Evolutionary conservation across 2,797 vertebrate genomes (phyloP).

Genomic region (Epinephelus coioides): DNA sequence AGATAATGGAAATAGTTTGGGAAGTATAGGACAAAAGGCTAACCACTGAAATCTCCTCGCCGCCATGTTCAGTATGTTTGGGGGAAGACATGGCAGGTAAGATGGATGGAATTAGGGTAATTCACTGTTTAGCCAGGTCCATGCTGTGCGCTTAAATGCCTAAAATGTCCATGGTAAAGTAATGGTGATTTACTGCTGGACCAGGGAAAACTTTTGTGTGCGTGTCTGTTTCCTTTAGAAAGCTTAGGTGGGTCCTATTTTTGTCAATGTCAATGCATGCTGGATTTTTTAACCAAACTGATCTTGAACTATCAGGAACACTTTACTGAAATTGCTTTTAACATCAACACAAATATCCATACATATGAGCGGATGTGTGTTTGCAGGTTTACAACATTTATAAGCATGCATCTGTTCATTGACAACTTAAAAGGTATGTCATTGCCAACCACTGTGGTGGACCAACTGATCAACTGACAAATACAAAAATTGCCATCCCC

Average conservation of each 20-base stretch:
- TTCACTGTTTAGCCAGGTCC: slow-evolving; percentile 6
- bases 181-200: slow-evolving; percentile 6
- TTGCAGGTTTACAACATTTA: too few relatives aligned
- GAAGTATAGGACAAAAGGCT: slow-evolving; percentile 71
- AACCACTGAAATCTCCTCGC: slow-evolving; percentile 51
- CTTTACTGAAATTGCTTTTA: not conserved
- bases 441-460: too few relatives aligned
- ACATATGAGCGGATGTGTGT: too few relatives aligned
- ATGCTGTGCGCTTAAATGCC: slow-evolving; percentile 19
- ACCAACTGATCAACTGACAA: too few relatives aligned
- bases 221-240: not conserved
- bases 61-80: slow-evolving; percentile 42
- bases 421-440: too few relatives aligned
- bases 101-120: slow-evolving; percentile 60
- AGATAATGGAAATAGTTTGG: slow-evolving; percentile 82
- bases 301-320: not conserved
- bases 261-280: not conserved
- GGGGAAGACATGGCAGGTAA: slow-evolving; percentile 37
- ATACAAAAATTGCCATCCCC: too few relatives aligned
- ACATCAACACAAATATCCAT: not conserved
- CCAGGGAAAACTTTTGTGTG: not conserved
- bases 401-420: too few relatives aligned
- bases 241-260: not conserved
- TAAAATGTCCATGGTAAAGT: slow-evolving; percentile 18
- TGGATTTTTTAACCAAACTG: not conserved